Evolutionary conservation across 2,888 invertebrate genomes (phyloP), one percentile per base, ranked within the genome.

Genomic region (Choristoneura rosaceana): DNA sequence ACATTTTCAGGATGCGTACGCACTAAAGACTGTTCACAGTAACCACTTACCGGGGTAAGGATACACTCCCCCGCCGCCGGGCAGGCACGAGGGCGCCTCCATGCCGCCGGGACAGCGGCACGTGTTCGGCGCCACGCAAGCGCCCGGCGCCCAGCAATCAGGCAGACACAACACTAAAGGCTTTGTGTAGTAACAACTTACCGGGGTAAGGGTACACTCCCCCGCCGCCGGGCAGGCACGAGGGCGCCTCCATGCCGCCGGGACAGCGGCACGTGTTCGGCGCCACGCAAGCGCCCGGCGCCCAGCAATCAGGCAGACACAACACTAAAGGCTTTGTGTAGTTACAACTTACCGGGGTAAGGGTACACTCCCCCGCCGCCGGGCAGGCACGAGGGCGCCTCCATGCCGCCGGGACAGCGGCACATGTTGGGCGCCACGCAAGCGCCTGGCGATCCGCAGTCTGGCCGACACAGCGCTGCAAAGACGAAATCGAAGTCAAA

Each of bases 371-470:
- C 83, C 3, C 85, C 87, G 3, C 85, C 88, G 4, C 85, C 81
- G 41, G 75, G 77, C 60, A 86, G 90, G 80, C 96, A 96, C 5
- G 95, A 90, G 0, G 96, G 93, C 43, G 96, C 95, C 79, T 96
- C 95, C n/a, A 94, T 88, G 25, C 97, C 97, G 66, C 96, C 96
- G 8, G 96, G 95, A 85, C 98, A 98, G 38, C 96, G 94, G 85
- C 98, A 98, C 82, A 97, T 94, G 88, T 97, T 97, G 34, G 98
- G 98, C 78, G 96, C 96, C 78, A 98, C 95, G 84, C 98, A 98
- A 67, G 95, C 92, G 70, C 97, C 97, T 41, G 95, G 95, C 14
- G 94, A 88, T 10, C 96, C 96, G 88, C 98, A 97, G 78, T 96
- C 94, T 81, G 96, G 95, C 38, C 95, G 94, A 84, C 97, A 97